These are phyloP conservation scores for Ganaspis brasiliensis DNA, from an alignment of 2,888 invertebrate genomes.

Conservation along the genomic window DNA sequence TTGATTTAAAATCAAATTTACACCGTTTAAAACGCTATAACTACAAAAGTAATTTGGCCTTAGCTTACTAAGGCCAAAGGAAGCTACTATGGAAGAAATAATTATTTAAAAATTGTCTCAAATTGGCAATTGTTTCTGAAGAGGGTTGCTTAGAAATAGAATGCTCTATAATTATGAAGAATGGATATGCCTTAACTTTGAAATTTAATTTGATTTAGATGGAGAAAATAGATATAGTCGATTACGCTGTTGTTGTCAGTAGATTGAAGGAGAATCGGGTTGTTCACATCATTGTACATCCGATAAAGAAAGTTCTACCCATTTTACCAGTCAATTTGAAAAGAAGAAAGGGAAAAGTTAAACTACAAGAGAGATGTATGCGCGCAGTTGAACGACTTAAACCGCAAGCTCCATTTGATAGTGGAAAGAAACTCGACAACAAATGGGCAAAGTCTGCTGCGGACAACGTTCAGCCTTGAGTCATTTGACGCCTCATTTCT, in stretches of 20 bases:
- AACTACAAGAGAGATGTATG: constrained; percentile 43
- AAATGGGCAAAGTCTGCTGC: constrained; percentile 68
- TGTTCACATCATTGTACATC: background rate
- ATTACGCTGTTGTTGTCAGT: background rate
- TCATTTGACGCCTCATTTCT: constrained; percentile 74
- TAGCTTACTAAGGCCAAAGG: too few species aligned
- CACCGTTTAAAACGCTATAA: too few species aligned
- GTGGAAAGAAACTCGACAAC: constrained; percentile 71
- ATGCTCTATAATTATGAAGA: too few species aligned
- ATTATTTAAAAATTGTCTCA: too few species aligned
- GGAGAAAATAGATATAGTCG: too few species aligned
- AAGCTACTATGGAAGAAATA: too few species aligned
- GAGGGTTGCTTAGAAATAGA: too few species aligned
- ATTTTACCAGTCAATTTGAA: constrained; percentile 60
- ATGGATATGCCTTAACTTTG: too few species aligned
- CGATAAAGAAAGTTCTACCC: constrained; percentile 5
- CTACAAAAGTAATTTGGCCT: too few species aligned
- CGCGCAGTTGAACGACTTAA: constrained; percentile 65
- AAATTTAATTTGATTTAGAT: too few species aligned
- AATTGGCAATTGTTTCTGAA: too few species aligned
- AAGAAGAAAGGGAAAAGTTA: constrained; percentile 55
- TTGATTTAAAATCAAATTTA: too few species aligned
- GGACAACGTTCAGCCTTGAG: constrained; percentile 65
- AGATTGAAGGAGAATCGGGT: background rate
- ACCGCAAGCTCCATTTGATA: constrained; percentile 69